Percentiles rank a stretch among this genome's conserved stretches.
Evolutionary conservation across 2,797 vertebrate genomes (phyloP).

Genomic region (Florisuga fusca): DNA sequence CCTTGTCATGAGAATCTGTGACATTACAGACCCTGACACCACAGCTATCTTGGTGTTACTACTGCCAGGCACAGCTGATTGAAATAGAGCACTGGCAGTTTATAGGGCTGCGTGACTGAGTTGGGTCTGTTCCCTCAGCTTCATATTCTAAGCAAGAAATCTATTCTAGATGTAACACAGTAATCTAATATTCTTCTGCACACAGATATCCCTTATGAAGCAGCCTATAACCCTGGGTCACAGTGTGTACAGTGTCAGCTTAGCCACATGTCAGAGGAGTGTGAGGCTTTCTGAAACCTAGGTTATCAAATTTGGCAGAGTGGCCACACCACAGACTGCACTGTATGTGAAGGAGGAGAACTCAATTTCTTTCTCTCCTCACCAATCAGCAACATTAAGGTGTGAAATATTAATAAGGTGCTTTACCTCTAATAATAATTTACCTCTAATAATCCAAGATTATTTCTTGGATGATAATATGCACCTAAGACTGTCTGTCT

Average conservation of each 20-base stretch:
- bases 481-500: neutral
- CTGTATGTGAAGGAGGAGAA: accelerated
- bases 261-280: accelerated
- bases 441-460: too few species aligned
- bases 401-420: neutral
- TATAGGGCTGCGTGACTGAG: neutral
- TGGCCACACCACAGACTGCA: neutral
- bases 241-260: neutral
- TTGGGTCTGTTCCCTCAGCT: neutral
- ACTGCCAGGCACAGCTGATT: accelerated
- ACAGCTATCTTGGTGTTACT: neutral
- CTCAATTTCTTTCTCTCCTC: neutral
- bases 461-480: neutral
- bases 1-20: neutral
- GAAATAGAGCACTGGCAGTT: neutral
- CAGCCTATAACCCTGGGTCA: neutral
- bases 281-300: neutral
- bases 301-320: neutral
- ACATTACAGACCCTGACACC: too few species aligned
- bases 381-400: neutral
- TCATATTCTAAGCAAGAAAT: neutral
- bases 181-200: neutral
- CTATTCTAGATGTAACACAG: neutral
- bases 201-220: neutral
- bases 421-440: too few species aligned